These are phyloP conservation scores for Pseudolaguvia tuberculata DNA, from an alignment of 2,113 vertebrate genomes.

Conservation along the genomic window DNA sequence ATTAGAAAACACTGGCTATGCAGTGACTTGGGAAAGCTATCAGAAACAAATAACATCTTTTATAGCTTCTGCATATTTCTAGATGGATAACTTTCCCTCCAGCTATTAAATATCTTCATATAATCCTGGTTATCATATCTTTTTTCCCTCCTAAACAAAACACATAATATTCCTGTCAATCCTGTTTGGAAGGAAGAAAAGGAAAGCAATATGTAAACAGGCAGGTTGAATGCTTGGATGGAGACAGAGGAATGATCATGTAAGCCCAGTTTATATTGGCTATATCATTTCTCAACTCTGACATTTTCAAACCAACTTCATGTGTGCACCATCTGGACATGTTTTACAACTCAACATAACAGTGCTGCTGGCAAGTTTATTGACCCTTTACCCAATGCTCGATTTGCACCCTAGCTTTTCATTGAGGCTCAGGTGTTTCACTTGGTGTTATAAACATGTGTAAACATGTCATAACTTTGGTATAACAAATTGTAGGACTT, in stretches of 20 bases:
- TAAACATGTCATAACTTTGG: constrained; percentile 5
- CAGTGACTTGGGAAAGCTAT: not conserved
- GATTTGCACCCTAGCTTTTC: constrained; percentile 51
- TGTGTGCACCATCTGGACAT: constrained; percentile 68
- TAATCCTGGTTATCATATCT: constrained; percentile 15
- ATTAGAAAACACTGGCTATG: not conserved
- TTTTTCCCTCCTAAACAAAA: not conserved
- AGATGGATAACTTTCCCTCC: not conserved
- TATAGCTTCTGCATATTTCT: not conserved
- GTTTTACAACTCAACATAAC: constrained; percentile 61
- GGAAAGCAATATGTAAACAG: constrained; percentile 9
- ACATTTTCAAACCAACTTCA: constrained; percentile 61
- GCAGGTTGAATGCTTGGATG: constrained; percentile 1
- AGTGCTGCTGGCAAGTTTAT: constrained; percentile 54
- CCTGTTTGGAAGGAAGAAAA: not conserved
- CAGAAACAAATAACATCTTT: not conserved
- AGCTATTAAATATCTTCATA: not conserved
- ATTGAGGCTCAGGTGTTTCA: constrained; percentile 37
- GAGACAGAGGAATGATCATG: constrained; percentile 12
- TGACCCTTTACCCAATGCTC: constrained; percentile 46
- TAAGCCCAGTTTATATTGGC: constrained; percentile 50
- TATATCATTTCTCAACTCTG: constrained; percentile 54
- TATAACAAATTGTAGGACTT: constrained; percentile 33
- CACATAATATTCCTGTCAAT: constrained; percentile 7
- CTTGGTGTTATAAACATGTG: constrained; percentile 14